These are phyloP conservation scores for Apistogramma diplotaenia DNA, from an alignment of 2,113 vertebrate species.

Conservation along the genomic window DNA sequence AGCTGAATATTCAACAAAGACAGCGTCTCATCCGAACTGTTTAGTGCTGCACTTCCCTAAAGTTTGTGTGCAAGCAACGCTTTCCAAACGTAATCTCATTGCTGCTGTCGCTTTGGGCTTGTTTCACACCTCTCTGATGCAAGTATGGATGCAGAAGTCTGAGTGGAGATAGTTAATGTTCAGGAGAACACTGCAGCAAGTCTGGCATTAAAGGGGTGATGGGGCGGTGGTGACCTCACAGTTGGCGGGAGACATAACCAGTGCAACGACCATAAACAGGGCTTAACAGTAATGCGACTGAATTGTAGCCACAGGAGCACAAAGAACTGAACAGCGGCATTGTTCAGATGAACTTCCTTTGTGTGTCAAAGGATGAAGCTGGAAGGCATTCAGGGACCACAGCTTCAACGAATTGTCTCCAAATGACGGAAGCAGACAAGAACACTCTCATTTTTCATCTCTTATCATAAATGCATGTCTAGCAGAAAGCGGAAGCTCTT, in stretches of 20 bases:
- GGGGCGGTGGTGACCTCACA: background rate
- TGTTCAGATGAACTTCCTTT: background rate
- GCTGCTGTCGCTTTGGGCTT: no score
- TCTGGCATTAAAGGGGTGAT: background rate
- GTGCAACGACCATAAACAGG: background rate
- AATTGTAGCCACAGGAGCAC: no score
- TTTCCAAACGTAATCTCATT: no score
- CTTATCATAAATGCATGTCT: background rate
- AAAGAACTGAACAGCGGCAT: background rate
- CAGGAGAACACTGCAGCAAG: background rate
- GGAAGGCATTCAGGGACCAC: background rate
- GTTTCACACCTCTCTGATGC: background rate
- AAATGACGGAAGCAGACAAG: background rate
- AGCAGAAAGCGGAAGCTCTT: background rate
- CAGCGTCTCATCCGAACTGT: background rate
- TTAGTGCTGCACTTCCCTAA: background rate
- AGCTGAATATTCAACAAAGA: background rate
- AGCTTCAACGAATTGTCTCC: background rate
- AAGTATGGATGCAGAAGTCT: fast-evolving
- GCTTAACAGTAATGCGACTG: background rate
- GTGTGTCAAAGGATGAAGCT: background rate
- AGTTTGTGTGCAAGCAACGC: no score
- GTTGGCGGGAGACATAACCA: background rate
- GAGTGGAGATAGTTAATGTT: background rate
- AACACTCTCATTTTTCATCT: background rate